Conservation (phyloP, 2,797 vertebrate species). For the Clarias laeviceps region DNA sequence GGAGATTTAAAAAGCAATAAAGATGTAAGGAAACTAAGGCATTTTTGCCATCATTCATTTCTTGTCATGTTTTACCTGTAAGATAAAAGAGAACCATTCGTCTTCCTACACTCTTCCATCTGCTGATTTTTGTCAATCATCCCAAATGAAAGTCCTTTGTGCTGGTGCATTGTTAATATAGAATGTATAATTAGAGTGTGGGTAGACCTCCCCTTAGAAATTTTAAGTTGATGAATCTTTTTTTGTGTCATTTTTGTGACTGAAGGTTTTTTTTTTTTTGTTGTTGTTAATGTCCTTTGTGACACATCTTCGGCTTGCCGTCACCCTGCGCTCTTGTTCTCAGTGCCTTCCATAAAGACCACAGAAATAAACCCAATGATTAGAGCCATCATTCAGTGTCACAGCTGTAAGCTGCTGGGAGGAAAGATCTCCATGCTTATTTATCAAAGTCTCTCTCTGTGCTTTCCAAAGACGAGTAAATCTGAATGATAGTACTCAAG, state of each 20-base stretch:
- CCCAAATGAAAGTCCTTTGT: conserved; percentile 42
- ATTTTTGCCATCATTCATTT: conserved; percentile 23
- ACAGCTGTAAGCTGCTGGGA: conserved; percentile 49
- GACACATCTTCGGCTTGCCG: conserved; percentile 39
- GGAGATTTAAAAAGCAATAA: not conserved
- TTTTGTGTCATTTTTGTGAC: conserved; percentile 20
- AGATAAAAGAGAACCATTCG: conserved; percentile 39
- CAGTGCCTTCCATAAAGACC: conserved; percentile 36
- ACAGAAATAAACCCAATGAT: conserved; percentile 53
- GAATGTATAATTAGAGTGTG: conserved; percentile 42
- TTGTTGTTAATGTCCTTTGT: not conserved
- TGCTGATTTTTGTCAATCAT: conserved; percentile 33
- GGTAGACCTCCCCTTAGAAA: conserved; percentile 44
- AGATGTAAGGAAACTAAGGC: conserved; percentile 6
- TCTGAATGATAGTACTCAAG: conserved; percentile 47
- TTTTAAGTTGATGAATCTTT: conserved; percentile 43
- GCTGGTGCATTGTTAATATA: conserved; percentile 34
- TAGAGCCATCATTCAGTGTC: conserved; percentile 51
- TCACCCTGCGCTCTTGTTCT: conserved; percentile 26
- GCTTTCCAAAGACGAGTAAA: conserved; percentile 43
- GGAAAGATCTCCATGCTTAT: conserved; percentile 44
- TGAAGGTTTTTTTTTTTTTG: not conserved
- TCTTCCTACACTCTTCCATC: conserved; percentile 39
- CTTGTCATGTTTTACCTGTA: conserved; percentile 29
- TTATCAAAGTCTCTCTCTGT: conserved; percentile 48